Evolutionary conservation across 2,797 vertebrate species (phyloP).

Genomic region (Acanthis flammea): DNA sequence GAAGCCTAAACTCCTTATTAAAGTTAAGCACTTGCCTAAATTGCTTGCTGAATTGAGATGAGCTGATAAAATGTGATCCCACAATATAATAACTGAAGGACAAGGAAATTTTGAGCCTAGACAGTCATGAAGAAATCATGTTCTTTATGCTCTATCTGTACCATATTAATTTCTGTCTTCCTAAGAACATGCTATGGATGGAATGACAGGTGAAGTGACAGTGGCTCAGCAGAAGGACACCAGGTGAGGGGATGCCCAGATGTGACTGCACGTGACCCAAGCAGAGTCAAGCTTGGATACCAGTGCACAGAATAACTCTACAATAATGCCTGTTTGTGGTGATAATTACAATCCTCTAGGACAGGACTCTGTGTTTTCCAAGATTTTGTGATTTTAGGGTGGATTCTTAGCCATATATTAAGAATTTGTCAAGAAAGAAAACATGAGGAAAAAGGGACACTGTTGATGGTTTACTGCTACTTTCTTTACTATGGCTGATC

Average conservation of each 20-base stretch:
- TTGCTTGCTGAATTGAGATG: not conserved
- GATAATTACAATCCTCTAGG: not conserved
- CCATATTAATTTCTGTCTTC: not conserved
- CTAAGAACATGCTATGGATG: not conserved
- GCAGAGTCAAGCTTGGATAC: not conserved
- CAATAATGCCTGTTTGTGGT: not conserved
- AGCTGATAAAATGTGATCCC: not conserved
- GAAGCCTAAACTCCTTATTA: not conserved
- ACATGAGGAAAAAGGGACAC: not conserved
- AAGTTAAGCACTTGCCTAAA: not conserved
- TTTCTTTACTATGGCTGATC: not conserved
- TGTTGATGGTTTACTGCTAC: not conserved
- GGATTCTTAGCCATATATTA: not conserved
- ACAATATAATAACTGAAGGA: not conserved
- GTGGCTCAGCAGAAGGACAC: not conserved
- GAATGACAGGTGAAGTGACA: not conserved
- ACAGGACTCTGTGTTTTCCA: not conserved
- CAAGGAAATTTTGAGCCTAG: not conserved
- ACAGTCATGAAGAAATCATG: not conserved
- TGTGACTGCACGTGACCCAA: not conserved
- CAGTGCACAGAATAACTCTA: not conserved
- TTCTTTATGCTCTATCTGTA: not conserved
- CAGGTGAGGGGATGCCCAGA: not conserved
- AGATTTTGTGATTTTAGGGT: not conserved
- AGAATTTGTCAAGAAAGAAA: not conserved